These are phyloP conservation scores for Phylloscopus collybita DNA, from an alignment of 2,797 vertebrate genomes.

Conservation along the genomic window DNA sequence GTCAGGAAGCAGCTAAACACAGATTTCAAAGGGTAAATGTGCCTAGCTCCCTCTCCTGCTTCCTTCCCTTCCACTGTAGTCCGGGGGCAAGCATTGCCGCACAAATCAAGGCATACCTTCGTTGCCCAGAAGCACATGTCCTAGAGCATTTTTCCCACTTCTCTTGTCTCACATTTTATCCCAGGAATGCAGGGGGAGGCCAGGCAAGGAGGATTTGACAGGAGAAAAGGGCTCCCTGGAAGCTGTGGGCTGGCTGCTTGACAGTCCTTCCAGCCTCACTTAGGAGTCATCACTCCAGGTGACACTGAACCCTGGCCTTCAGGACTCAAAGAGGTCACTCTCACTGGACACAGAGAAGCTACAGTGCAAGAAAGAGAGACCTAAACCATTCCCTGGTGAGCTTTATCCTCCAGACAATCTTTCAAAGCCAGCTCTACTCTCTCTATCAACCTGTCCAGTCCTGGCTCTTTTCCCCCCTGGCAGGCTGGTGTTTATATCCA, in stretches of 20 bases:
- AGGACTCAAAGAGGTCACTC: not conserved
- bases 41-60: not conserved
- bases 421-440: not conserved
- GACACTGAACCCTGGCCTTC: not conserved
- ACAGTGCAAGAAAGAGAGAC: not conserved
- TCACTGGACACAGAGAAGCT: not conserved
- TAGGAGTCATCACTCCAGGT: not conserved
- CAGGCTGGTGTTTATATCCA: constrained; percentile 1
- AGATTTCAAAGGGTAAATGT: not conserved
- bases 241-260: not conserved
- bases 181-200: not conserved
- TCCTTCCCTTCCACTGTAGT: not conserved
- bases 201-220: not conserved
- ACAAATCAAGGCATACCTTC: not conserved
- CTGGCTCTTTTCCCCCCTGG: not conserved
- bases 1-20: not conserved
- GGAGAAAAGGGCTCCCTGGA: not conserved
- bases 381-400: not conserved
- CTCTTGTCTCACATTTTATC: not conserved
- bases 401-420: not conserved
- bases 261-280: not conserved
- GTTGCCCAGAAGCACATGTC: not conserved
- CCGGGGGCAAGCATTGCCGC: not conserved
- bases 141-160: not conserved
- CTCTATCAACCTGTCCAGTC: not conserved